phyloP scores from a whole-genome alignment of 2,888 invertebrate genomes.

The Calameuta idolon region DNA sequence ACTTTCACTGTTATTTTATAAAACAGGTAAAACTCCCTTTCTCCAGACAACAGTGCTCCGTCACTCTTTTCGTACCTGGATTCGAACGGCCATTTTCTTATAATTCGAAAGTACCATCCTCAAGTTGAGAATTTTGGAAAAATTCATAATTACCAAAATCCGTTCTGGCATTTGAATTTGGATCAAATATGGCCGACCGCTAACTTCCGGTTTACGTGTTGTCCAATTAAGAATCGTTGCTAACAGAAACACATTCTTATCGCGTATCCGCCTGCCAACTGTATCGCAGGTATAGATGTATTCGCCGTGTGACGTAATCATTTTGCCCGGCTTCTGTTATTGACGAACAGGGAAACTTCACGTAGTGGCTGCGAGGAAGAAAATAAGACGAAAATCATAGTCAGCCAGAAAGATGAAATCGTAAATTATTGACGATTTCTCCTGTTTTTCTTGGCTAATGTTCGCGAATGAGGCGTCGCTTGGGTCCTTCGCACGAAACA shows the following conservation, averaged over 20 bases:
- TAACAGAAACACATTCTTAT: background rate
- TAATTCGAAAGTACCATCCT: background rate
- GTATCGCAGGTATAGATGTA: background rate
- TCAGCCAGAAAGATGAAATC: background rate
- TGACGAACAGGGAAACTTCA: background rate
- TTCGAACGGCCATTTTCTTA: background rate
- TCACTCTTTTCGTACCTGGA: background rate
- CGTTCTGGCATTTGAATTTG: background rate
- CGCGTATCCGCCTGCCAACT: background rate
- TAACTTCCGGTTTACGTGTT: background rate
- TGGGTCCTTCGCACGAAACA: background rate
- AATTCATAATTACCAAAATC: background rate
- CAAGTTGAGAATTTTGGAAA: background rate
- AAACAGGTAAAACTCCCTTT: background rate
- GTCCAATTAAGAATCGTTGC: background rate
- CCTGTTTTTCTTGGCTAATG: background rate
- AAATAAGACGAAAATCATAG: background rate
- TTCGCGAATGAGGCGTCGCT: background rate
- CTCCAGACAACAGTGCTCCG: background rate
- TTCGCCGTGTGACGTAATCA: background rate
- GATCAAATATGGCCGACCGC: background rate
- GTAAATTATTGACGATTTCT: background rate
- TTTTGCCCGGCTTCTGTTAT: background rate
- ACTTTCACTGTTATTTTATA: background rate
- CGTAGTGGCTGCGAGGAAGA: background rate